phyloP scores from a whole-genome alignment of 53 echinoderm and acorn worm species.

The Mesocentrotus franciscanus region DNA sequence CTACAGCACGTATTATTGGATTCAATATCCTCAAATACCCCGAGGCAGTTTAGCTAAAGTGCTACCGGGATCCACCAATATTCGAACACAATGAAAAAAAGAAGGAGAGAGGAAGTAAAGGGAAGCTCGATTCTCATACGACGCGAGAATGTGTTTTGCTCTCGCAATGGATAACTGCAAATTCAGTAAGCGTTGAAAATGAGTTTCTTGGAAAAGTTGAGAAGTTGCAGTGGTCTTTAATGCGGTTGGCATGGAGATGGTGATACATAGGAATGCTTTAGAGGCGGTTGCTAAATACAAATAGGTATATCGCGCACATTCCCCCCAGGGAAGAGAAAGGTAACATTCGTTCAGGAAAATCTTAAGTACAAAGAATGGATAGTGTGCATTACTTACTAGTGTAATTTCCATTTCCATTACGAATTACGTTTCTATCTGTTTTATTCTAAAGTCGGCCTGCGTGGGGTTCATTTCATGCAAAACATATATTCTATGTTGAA shows the following conservation, averaged over 20 bases:
- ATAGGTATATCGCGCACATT: constrained; percentile 1
- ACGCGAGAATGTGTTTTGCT: neutral
- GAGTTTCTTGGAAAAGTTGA: no score
- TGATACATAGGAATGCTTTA: neutral
- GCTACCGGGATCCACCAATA: constrained; percentile 32
- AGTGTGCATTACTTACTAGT: neutral
- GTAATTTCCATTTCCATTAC: constrained; percentile 2
- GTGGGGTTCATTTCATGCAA: no score
- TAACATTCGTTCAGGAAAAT: neutral
- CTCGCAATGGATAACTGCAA: neutral
- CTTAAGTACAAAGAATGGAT: neutral
- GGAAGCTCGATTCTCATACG: neutral
- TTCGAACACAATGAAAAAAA: neutral
- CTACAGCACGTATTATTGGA: constrained; percentile 60
- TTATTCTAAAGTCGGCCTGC: neutral
- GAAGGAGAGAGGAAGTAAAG: neutral
- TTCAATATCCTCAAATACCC: constrained; percentile 55
- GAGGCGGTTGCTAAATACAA: neutral
- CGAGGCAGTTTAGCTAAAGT: constrained; percentile 49
- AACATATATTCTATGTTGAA: no score
- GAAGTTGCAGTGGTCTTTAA: neutral
- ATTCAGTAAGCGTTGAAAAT: neutral
- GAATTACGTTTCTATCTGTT: neutral
- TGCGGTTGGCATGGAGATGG: neutral
- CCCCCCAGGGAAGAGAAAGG: neutral